Evolutionary conservation across 92 coral and sea anemone species (phyloP), one percentile per base, ranked within the genome.

Genomic region (Paragorgia papillata): DNA sequence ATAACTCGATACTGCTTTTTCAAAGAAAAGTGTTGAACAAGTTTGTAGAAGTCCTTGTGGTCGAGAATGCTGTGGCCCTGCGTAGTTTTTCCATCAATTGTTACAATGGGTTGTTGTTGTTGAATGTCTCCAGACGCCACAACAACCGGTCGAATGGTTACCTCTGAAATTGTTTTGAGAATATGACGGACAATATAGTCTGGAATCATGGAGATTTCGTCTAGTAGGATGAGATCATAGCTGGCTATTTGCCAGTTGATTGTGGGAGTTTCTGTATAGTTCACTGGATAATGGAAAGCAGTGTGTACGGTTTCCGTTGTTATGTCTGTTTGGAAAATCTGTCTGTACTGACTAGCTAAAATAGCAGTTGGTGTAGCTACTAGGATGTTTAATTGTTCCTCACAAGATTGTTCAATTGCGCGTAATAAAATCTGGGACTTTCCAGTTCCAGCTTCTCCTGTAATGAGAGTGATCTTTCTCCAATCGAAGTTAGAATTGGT

Each of bases 181-280:
- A 33, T 21, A 19, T 29, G 80, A 13, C 31, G 13, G 33, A 67
- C 9, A 8, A 33, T 58, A 0, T 2, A 9, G 9, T 1, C 10
- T 9, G 30, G 9, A 27, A 75, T n/a, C 80, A 75, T 75, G n/a
- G 80, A 75, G 0, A 54, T 18, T 35, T 75, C 80, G 33, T 75
- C 70, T 0, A 75, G 14, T 1, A 75, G 13, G 9, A 75, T 1
- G 20, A 59, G 9, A 0, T 80, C 68, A 69, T 54, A 55, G 41
- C 9, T 2, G 14, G 57, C 31, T 26, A 70, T 0, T 2, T 50
- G 0, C 46, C 66, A 30, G 46, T 69, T 80, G 6, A 55, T 33
- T 21, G 27, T 34, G 2, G 32, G 41, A 15, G 19, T 2, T 58
- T 54, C 35, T 20, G 2, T 28, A 0, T 22, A 19, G 1, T 17